These are phyloP conservation scores for Pocillopora damicornis DNA, from an alignment of 64 coral and sea anemone genomes.

Conservation along the genomic window DNA sequence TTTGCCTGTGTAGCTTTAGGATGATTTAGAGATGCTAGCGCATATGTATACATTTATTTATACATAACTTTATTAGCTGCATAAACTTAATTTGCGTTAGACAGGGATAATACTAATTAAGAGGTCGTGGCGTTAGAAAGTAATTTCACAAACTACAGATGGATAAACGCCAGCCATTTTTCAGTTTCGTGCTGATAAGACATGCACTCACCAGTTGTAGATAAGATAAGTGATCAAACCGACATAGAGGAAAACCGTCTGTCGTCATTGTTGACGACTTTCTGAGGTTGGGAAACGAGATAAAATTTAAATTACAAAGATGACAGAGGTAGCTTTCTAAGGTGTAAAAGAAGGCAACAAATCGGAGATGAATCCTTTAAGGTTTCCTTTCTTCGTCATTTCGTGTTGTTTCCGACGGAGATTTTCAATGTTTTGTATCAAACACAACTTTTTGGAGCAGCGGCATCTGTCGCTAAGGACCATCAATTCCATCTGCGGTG, in stretches of 20 bases:
- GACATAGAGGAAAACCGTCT: constrained; percentile 27
- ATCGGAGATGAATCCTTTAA: not conserved
- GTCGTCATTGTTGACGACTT: constrained; percentile 24
- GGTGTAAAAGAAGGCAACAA: not conserved
- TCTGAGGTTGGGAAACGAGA: not conserved
- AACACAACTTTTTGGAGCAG: not conserved
- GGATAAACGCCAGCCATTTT: not conserved
- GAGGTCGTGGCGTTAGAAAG: not conserved
- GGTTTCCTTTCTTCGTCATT: not conserved
- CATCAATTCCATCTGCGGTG: not conserved
- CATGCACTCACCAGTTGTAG: not conserved
- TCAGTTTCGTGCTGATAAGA: not conserved
- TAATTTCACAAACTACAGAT: not conserved
- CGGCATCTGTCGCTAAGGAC: not conserved
- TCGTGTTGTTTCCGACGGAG: not conserved
- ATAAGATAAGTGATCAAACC: constrained; percentile 7
- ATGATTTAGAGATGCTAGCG: no score
- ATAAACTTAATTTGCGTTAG: not conserved
- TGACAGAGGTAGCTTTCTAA: not conserved
- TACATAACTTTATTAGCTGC: no score
- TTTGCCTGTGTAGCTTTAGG: no score
- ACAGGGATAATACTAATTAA: not conserved
- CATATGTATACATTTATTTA: no score
- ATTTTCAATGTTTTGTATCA: not conserved
- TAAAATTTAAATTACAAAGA: constrained; percentile 8